Conservation (phyloP, 2,888 invertebrate species). For the Shargacucullia verbasci region DNA sequence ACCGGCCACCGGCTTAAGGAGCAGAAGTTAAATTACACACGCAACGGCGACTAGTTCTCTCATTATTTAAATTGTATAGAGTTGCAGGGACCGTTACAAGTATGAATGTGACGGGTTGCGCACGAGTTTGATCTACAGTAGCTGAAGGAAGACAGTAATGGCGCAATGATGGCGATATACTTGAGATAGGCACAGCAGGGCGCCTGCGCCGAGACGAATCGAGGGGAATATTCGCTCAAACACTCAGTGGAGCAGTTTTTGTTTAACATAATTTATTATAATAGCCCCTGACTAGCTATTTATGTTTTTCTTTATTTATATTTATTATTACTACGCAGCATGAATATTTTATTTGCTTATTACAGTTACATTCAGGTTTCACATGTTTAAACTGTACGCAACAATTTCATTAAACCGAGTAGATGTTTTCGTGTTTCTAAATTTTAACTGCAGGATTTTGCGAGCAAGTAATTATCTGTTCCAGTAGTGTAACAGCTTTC, state of each 20-base stretch:
- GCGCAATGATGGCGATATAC: conserved; percentile 79
- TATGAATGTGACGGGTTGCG: conserved; percentile 71
- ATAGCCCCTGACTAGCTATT: conserved; percentile 55
- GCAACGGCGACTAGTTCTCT: conserved; percentile 36
- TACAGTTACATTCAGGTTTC: conserved; percentile 27
- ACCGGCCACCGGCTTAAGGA: conserved; percentile 2
- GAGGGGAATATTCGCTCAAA: conserved; percentile 62
- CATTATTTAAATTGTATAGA: conserved; percentile 60
- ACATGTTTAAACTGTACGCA: conserved; percentile 13
- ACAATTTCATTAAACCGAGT: background rate
- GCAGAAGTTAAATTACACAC: conserved; percentile 31
- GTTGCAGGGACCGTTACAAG: conserved; percentile 66
- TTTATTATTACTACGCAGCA: conserved; percentile 42
- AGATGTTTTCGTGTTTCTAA: conserved; percentile 1
- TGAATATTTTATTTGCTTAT: conserved; percentile 39
- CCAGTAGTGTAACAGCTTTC: conserved; percentile 24
- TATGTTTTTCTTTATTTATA: conserved; percentile 50
- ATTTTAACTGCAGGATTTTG: background rate
- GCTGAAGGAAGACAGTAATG: conserved; percentile 74
- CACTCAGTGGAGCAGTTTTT: conserved; percentile 59
- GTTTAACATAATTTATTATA: conserved; percentile 69
- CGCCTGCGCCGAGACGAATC: conserved; percentile 63
- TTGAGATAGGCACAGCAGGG: conserved; percentile 78
- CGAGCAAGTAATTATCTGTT: conserved; percentile 15
- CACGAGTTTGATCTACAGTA: conserved; percentile 80